phyloP scores from a whole-genome alignment of 1,140 invertebrate genomes.

The Brachionus paranguensis region DNA sequence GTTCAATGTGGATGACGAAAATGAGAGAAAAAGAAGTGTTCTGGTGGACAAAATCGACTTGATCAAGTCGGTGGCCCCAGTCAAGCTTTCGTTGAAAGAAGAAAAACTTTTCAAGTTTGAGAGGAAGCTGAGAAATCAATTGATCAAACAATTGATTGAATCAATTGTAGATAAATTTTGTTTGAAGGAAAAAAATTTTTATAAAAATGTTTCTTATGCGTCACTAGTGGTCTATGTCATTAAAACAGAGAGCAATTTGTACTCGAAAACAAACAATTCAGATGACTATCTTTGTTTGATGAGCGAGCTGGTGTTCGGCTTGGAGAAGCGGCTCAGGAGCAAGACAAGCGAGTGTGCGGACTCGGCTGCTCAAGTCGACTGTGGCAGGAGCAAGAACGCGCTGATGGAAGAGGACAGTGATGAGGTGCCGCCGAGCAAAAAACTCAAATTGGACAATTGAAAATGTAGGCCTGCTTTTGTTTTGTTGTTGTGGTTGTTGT shows the following conservation, averaged over 20 bases:
- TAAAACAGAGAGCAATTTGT: neutral
- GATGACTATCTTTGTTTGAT: conserved; percentile 19
- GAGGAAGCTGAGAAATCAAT: neutral
- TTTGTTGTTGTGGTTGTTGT: neutral
- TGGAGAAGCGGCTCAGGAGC: neutral
- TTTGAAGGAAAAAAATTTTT: conserved; percentile 29
- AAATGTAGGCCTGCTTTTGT: no score
- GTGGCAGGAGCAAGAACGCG: neutral
- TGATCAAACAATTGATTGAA: conserved; percentile 3
- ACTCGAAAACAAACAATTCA: conserved; percentile 4
- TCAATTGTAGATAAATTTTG: neutral
- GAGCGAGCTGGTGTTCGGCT: neutral
- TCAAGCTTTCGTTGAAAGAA: neutral
- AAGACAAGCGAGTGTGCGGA: neutral
- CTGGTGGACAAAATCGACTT: neutral
- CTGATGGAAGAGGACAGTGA: neutral
- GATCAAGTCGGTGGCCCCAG: neutral
- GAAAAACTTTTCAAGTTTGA: conserved; percentile 19
- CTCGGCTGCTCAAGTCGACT: neutral
- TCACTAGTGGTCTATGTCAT: neutral
- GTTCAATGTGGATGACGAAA: neutral
- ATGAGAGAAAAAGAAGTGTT: neutral
- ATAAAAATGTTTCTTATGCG: conserved; percentile 18
- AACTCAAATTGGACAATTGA: conserved; percentile 12
- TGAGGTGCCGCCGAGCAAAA: neutral